Base-by-base conservation (phyloP, 2,113 vertebrate genomes). In the Chelonoidis abingdonii region DNA sequence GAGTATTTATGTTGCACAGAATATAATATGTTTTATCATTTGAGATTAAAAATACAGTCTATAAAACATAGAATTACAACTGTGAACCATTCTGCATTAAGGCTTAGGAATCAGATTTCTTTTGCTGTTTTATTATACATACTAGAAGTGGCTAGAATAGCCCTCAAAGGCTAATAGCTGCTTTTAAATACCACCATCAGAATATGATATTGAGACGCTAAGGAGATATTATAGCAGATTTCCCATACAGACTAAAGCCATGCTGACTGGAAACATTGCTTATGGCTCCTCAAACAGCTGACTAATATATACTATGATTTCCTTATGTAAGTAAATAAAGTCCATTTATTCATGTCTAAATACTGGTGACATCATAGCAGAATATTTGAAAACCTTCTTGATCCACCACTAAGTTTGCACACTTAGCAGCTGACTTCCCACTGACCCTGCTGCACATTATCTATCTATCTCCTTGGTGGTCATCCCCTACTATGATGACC, bases 141-240 rank as follows among this genome's bases (percentile, higher is more conserved):
- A 79, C 53, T 3, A 21, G 49, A 2, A 88, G 49, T 56, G 49
- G 41, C 57, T 72, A 82, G 22, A 10, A 82, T 69, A 75, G 72
- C 62, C 8, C 50, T 81, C 13, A 89, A 59, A 50, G 11, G 25
- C 76, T 83, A 65, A 75, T 83, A 94, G 5, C 76, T 93, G 76
- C 35, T 79, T 88, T 92, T 79, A 92, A 95, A 92, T 89, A 56
- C 3, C 75, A 94, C 53, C 22, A 29, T 75, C 53, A 86, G 56
- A 92, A 62, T 2, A 72, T 49, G 89, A 83, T 19, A 69, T 1
- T 27, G 27, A 80, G 49, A 62, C 22, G 12, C 0, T 5, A 8
- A 16, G 38, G 27, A 83, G 4, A 53, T 35, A 75, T 53, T 86
- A 86, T 87, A 52, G 56, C 8, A 91, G 38, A 50, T 86, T 84